Evolutionary conservation across 2,797 vertebrate genomes (phyloP), one percentile per base, ranked within the genome.

Genomic region (Holocentrus rufus): DNA sequence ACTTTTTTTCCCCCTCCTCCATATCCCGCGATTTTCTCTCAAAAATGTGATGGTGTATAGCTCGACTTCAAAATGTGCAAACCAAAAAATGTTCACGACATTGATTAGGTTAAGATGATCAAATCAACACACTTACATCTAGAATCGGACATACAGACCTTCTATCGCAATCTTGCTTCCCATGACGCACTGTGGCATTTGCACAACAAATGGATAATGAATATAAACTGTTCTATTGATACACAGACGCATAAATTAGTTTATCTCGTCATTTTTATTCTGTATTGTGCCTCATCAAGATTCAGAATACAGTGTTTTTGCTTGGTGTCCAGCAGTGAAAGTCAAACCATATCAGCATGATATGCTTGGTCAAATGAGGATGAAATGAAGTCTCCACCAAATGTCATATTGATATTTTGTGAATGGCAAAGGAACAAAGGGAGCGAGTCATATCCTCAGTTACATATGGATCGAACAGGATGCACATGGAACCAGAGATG

Each of bases 371-470:
- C 75, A 80, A 81, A 79, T 80, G 68, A 80, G 74, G 70, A 86
- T 63, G 22, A 79, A 74, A 74, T 57, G 53, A 79, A 79, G 50
- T 77, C 69, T 76, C 34, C n/a, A 66, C 62, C 69, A 76, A 83
- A 84, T 85, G 76, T 68, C 36, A 0, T 65, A 69, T 60, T 77
- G 67, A 84, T 85, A 75, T 74, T 74, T 84, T 70, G 65, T 80
- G 69, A 86, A 90, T 91, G 90, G 91, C 87, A 89, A 77, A 69
- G 82, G 90, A 93, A 93, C 91, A 94, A 93, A 94, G 92, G 69
- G 65, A 58, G 44, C 42, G 60, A 85, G 57, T 74, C 68, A 84
- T 83, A 88, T 91, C 77, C 84, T 90, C 59, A 63, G 75, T 82
- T 82, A 85, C 90, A 93, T 89, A 92, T 93, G 92, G 88, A 86